A percentile compares a stretch with the other conserved stretches of the same genome.
phyloP scores from a whole-genome alignment of 1,140 invertebrate genomes.

The Drosophila nasuta region DNA sequence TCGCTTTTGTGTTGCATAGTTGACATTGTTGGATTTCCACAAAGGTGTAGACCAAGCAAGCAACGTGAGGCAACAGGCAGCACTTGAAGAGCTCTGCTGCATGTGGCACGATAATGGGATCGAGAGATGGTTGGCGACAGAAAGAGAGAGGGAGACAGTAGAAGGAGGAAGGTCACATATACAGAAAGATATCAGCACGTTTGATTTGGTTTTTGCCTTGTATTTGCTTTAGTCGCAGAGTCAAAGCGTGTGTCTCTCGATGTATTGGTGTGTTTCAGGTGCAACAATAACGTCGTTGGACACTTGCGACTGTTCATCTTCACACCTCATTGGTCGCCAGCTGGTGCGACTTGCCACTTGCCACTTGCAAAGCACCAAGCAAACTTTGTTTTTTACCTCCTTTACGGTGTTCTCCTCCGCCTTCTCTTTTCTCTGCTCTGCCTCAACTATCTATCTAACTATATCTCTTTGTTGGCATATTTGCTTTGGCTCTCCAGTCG shows the following conservation, averaged over 20 bases:
- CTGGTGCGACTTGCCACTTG: constrained; percentile 71
- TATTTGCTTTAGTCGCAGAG: constrained; percentile 67
- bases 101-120: background rate
- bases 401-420: background rate
- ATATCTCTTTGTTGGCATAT: constrained; percentile 47
- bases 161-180: constrained; percentile 16
- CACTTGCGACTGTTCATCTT: constrained; percentile 82
- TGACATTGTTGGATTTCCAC: constrained; percentile 81
- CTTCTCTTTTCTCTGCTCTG: background rate
- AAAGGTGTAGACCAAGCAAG: constrained; percentile 64
- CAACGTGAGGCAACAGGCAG: constrained; percentile 48
- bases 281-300: constrained; percentile 68
- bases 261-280: constrained; percentile 43
- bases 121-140: no score
- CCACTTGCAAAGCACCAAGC: constrained; percentile 49
- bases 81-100: constrained; percentile 7
- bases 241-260: constrained; percentile 3
- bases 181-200: constrained; percentile 60
- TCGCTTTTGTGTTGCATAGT: constrained; percentile 83
- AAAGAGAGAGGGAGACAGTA: background rate
- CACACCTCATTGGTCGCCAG: constrained; percentile 77
- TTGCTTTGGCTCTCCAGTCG: constrained; percentile 36
- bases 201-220: constrained; percentile 74
- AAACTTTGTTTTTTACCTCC: constrained; percentile 47
- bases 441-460: constrained; percentile 24